A percentile compares a stretch with the other conserved stretches of the same genome.
These are phyloP conservation scores for Pandemis cinnamomeana DNA, from an alignment of 2,888 invertebrate species.

Conservation along the genomic window DNA sequence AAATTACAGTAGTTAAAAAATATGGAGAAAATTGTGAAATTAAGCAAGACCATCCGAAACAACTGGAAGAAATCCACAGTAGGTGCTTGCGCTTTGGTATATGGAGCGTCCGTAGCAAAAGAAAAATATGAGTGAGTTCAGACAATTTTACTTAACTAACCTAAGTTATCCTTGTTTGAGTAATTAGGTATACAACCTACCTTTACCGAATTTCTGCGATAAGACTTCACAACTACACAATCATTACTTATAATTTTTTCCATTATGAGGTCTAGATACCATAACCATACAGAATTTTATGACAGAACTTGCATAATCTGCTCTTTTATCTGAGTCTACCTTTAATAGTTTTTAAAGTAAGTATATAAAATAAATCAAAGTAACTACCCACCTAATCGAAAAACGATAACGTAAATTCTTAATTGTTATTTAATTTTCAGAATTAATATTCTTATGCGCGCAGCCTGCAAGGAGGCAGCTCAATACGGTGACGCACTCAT, in stretches of 20 bases:
- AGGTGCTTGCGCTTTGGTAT: conserved; percentile 86
- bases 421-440: conserved; percentile 78
- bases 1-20: conserved; percentile 2
- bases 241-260: neutral
- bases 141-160: conserved; percentile 6
- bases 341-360: too few relatives aligned
- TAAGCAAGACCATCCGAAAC: conserved; percentile 88
- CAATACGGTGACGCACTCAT: conserved; percentile 88
- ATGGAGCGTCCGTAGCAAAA: conserved; percentile 88
- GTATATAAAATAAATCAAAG: neutral
- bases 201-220: neutral
- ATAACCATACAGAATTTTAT: too few relatives aligned
- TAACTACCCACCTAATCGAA: neutral
- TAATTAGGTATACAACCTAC: neutral
- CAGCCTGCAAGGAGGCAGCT: conserved; percentile 91
- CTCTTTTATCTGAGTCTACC: too few relatives aligned
- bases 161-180: neutral
- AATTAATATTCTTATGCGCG: conserved; percentile 90
- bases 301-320: too few relatives aligned
- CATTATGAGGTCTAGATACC: neutral
- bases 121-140: conserved; percentile 89
- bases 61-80: conserved; percentile 96
- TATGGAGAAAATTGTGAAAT: conserved; percentile 85
- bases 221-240: neutral
- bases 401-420: too few relatives aligned